Base-by-base conservation (phyloP, 2,888 invertebrate genomes). In the Erebia ligea region DNA sequence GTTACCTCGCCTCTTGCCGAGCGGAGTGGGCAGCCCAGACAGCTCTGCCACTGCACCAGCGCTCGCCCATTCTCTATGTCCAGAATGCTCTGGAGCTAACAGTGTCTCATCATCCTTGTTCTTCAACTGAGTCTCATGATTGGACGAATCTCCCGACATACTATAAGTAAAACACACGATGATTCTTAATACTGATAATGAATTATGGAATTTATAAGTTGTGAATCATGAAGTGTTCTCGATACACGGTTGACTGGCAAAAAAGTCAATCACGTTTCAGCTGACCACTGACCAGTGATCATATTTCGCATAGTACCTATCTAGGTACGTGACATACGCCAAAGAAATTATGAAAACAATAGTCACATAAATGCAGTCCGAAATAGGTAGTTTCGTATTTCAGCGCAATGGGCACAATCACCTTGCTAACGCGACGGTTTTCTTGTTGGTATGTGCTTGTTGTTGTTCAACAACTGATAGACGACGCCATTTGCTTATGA, bases 401-500 rank as follows among this genome's bases (percentile, higher is more conserved):
- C 75, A 77, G 71, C 72, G 68, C 61, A 68, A 68, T 66, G 59
- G 68, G 58, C 34, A 74, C 76, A 80, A 81, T 86, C 83, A 92
- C 92, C 90, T 91, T 79, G 84, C 81, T 79, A 82, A 68, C 70
- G 72, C 80, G 76, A 84, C 81, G 72, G 84, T 78, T 80, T 87
- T 87, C 76, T 81, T 81, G 84, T 83, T 85, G 34, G 34, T 34
- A 34, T 6, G 34, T 82, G 88, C 90, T 68, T 68, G 69, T 52
- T 75, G 90, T 68, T 69, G 69, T 48, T 75, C 75, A 50, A 65
- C 62, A 65, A 85, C 89, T 80, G 91, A 90, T 83, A 90, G 84
- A 81, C 88, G 89, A 84, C 91, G 90, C 92, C 92, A 92, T 84
- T 86, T 87, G 80, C 80, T 89, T 77, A 90, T 86, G 83, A 91